These are phyloP conservation scores for Leguminivora glycinivorella DNA, from an alignment of 1,140 invertebrate species.

Conservation along the genomic window DNA sequence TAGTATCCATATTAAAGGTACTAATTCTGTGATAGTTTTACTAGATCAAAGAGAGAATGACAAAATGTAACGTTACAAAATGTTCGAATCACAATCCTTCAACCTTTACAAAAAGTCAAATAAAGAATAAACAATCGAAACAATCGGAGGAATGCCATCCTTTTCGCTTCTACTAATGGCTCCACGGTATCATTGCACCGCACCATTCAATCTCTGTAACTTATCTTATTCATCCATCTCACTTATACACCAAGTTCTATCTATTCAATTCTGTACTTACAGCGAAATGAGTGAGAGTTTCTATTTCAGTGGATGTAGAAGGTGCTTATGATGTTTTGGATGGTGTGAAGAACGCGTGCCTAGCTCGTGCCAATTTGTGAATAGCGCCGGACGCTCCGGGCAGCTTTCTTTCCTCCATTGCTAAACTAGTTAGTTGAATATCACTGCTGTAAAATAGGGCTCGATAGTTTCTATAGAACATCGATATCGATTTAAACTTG, in stretches of 20 bases:
- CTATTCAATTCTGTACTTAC: conserved; percentile 24
- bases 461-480: conserved; percentile 42
- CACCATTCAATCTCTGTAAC: conserved; percentile 69
- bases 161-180: conserved; percentile 68
- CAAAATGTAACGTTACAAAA: neutral
- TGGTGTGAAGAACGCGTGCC: conserved; percentile 59
- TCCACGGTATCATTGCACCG: conserved; percentile 63
- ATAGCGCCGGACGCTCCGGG: conserved; percentile 71
- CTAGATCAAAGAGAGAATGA: neutral
- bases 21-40: too few species aligned
- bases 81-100: neutral
- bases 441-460: conserved; percentile 64
- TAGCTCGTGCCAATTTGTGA: conserved; percentile 78
- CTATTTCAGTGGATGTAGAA: conserved; percentile 34
- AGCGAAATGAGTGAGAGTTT: conserved; percentile 29
- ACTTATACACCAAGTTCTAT: neutral
- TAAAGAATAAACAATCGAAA: conserved; percentile 39
- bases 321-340: conserved; percentile 41
- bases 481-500: conserved; percentile 55
- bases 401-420: conserved; percentile 76
- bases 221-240: conserved; percentile 34
- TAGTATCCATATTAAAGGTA: too few species aligned
- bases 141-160: conserved; percentile 52
- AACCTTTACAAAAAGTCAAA: conserved; percentile 31
- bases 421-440: conserved; percentile 76